phyloP scores from a whole-genome alignment of 2,113 vertebrate species.

The Todiramphus saurophagus region DNA sequence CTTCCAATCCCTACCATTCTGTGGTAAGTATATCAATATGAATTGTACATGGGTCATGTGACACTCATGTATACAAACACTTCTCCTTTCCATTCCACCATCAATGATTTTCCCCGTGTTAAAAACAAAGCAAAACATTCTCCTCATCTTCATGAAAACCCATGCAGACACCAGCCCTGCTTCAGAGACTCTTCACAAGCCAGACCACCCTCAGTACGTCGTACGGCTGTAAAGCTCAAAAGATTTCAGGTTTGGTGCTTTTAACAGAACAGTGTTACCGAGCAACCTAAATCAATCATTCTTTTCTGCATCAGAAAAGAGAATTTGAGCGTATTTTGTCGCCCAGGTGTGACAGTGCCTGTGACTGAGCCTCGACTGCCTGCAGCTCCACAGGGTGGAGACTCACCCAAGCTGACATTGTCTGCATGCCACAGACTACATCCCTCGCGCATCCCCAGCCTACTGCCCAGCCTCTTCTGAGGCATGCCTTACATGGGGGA shows the following conservation, averaged over 20 bases:
- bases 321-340: not conserved
- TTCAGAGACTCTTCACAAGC: not conserved
- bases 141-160: not conserved
- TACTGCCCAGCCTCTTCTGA: not conserved
- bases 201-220: not conserved
- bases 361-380: not conserved
- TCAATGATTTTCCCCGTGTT: not conserved
- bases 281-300: not conserved
- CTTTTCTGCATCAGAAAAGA: not conserved
- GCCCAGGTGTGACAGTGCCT: not conserved
- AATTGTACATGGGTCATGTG: not conserved
- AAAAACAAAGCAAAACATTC: not conserved
- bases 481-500: not conserved
- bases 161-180: not conserved
- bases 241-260: not conserved
- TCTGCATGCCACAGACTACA: not conserved
- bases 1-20: no score
- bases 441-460: constrained; percentile 5
- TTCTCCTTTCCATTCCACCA: constrained; percentile 6
- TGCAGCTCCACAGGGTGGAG: constrained; percentile 55
- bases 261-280: not conserved
- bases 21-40: not conserved
- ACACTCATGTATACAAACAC: not conserved
- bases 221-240: not conserved
- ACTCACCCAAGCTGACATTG: constrained; percentile 37